These are phyloP conservation scores for Coelinius sp. DNA, from an alignment of 2,888 invertebrate genomes.

Conservation along the genomic window DNA sequence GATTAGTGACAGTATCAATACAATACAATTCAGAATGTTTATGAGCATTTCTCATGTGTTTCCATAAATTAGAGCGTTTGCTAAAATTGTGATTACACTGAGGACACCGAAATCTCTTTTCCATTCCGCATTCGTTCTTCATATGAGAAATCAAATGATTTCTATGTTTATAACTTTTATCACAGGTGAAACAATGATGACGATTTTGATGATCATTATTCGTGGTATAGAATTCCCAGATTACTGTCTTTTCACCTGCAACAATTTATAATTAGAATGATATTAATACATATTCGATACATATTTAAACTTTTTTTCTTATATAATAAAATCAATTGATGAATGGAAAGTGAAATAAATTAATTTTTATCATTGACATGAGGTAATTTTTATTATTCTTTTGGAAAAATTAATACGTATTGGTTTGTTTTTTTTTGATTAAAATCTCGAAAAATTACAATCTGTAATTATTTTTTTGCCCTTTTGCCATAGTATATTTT, in stretches of 20 bases:
- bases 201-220: neutral
- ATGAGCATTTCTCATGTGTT: constrained; percentile 64
- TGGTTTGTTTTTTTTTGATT: no score
- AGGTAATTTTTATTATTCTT: no score
- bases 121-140: constrained; percentile 69
- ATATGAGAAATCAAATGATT: constrained; percentile 76
- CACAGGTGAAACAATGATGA: constrained; percentile 61
- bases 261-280: neutral
- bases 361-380: no score
- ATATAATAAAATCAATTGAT: no score
- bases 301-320: no score
- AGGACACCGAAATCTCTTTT: constrained; percentile 67
- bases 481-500: no score
- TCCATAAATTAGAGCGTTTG: constrained; percentile 66
- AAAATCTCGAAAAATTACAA: no score
- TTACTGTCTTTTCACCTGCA: neutral
- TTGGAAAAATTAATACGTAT: no score
- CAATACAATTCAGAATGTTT: constrained; percentile 62
- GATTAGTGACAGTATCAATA: constrained; percentile 62
- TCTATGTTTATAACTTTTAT: constrained; percentile 75
- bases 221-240: neutral
- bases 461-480: no score
- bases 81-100: constrained; percentile 66
- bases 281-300: neutral
- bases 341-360: no score